Percentiles rank a stretch among this genome's conserved stretches.
These are phyloP conservation scores for Cettia cetti DNA, from an alignment of 2,113 vertebrate species.

Conservation along the genomic window DNA sequence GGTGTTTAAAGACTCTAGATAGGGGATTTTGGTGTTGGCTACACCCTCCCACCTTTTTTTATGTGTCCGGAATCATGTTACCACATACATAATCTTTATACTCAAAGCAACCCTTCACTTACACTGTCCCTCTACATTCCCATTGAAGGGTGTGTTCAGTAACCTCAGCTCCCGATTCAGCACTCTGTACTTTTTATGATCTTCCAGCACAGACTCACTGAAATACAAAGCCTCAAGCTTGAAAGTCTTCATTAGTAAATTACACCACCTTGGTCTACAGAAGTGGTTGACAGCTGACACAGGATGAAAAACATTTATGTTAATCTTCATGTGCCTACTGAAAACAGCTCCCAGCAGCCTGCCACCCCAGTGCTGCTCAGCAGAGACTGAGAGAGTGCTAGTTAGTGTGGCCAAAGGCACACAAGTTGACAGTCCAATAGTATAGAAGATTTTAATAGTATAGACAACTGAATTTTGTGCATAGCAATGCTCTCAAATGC, in stretches of 20 bases:
- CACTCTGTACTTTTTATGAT: background rate
- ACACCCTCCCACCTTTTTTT: fast-evolving
- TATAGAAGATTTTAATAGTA: background rate
- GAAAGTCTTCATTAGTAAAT: background rate
- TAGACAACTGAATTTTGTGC: background rate
- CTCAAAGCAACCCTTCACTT: background rate
- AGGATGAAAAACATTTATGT: background rate
- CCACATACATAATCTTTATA: background rate
- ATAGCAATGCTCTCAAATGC: background rate
- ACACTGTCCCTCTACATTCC: background rate
- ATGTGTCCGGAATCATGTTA: background rate
- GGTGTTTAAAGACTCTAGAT: background rate
- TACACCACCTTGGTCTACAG: background rate
- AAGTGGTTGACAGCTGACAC: background rate
- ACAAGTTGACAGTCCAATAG: background rate
- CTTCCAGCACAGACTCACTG: background rate
- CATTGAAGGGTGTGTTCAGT: background rate
- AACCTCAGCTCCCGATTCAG: background rate
- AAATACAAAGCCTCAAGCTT: background rate
- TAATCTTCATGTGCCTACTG: background rate
- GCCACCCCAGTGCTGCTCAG: background rate
- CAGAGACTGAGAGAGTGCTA: background rate
- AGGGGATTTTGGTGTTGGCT: background rate
- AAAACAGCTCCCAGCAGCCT: background rate
- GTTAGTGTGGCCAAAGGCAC: background rate